A percentile compares a stretch with the other conserved stretches of the same genome.
Evolutionary conservation across 2,797 vertebrate species (phyloP).

Genomic region (Ctenosaura bakeri): DNA sequence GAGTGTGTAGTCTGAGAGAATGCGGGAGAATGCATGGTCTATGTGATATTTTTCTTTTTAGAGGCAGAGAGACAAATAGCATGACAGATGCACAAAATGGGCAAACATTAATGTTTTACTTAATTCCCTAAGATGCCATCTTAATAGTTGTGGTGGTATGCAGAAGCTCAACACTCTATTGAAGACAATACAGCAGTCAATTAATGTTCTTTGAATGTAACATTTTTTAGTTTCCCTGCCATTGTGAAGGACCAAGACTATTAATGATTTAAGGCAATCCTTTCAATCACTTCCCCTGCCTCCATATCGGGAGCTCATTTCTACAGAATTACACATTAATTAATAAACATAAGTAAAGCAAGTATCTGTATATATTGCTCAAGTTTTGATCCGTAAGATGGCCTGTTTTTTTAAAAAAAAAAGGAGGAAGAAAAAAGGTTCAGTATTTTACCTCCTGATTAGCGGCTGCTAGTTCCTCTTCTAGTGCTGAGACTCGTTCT

Average conservation of each 20-base stretch:
- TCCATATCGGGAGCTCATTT: not conserved
- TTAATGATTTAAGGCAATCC: not conserved
- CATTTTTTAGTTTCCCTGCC: not conserved
- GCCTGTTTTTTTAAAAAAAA: conserved; percentile 50
- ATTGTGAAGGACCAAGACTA: not conserved
- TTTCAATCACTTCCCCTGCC: not conserved
- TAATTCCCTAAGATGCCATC: not conserved
- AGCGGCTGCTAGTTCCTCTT: conserved; percentile 97
- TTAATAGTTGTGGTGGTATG: not conserved
- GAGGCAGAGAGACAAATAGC: not conserved
- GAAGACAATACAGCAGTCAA: not conserved
- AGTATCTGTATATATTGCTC: conserved; percentile 49
- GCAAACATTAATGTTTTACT: not conserved
- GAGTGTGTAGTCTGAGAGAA: not conserved
- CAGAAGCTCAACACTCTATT: not conserved
- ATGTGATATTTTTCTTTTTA: not conserved
- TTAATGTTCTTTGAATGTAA: not conserved
- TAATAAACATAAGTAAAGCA: conserved; percentile 43
- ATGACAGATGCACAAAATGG: not conserved
- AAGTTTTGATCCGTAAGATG: conserved; percentile 31
- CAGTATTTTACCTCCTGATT: conserved; percentile 94
- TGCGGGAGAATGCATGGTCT: not conserved
- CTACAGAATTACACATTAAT: not conserved
- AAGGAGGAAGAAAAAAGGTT: conserved; percentile 72
- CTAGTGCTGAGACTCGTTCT: conserved; percentile 97